Evolutionary conservation across 2,797 vertebrate species (phyloP).

Genomic region (Acanthiza pusilla): DNA sequence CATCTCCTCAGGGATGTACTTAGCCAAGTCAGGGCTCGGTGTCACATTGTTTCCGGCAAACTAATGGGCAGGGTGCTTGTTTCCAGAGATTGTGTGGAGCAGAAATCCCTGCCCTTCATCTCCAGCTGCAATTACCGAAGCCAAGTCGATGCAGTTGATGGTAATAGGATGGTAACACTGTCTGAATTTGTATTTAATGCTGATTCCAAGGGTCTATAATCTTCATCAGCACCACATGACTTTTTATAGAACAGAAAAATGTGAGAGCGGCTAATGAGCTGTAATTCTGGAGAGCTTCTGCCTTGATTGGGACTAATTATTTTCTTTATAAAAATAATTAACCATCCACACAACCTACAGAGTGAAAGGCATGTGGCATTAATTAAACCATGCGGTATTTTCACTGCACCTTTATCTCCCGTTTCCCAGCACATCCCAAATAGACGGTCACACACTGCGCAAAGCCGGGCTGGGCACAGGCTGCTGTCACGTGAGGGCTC

Average conservation of each 20-base stretch:
- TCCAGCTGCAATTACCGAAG: slow-evolving; percentile 32
- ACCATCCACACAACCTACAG: slow-evolving; percentile 48
- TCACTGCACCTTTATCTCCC: slow-evolving; percentile 6
- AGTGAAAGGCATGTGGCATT: slow-evolving; percentile 51
- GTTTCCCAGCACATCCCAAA: background rate
- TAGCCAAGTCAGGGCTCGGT: background rate
- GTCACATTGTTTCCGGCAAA: background rate
- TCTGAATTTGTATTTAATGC: slow-evolving; percentile 41
- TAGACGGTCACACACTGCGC: accelerated
- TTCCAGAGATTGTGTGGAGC: background rate
- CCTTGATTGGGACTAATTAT: slow-evolving; percentile 76
- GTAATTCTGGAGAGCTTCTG: slow-evolving; percentile 69
- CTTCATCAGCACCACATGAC: slow-evolving; percentile 63
- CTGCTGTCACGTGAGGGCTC: accelerated
- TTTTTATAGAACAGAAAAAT: slow-evolving; percentile 68
- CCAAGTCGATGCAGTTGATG: slow-evolving; percentile 24
- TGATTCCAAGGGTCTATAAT: slow-evolving; percentile 65
- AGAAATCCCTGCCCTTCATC: slow-evolving; percentile 47
- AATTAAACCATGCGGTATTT: slow-evolving; percentile 33
- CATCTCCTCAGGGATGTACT: background rate
- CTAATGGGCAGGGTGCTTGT: slow-evolving; percentile 38
- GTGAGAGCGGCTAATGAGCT: slow-evolving; percentile 66
- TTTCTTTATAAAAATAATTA: slow-evolving; percentile 75
- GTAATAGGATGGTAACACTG: slow-evolving; percentile 31
- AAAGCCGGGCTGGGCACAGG: background rate